Evolutionary conservation across 2,113 vertebrate genomes (phyloP), one percentile per base, ranked within the genome.

Genomic region (Amphiprion ocellaris): DNA sequence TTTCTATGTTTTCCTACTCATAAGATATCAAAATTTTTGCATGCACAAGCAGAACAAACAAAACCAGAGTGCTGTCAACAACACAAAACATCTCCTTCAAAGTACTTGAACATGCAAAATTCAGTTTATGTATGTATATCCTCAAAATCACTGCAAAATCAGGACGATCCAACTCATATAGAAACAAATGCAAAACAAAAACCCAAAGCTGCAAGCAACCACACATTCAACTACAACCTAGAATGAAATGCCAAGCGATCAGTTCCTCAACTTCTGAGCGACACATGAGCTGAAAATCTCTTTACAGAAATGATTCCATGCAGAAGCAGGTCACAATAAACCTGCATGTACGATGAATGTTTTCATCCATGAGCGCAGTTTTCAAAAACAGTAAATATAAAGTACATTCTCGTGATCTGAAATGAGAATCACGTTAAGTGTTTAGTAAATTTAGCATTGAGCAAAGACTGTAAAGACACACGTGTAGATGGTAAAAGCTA

Each of bases 271-370:
- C 90, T 54, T 84, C 89, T 91, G 90, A 93, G 92, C 91, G 68
- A 90, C 84, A 94, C 92, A 93, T 94, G 92, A 91, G 90, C 74
- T 87, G 87, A 91, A 83, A 55, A 88, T 62, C 76, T 50, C 66
- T 9, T 11, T 5, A 52, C 69, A 15, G 41, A 77, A 83, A 84
- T 56, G 24, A 70, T 28, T 41, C 56, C 33, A 67, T 24, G 24
- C 44, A 56, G 17, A 63, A 68, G 46, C n/a, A 0, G 44, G 16
- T 37, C 74, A 52, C 56, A 69, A 63, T 64, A 52, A 80, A 81
- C 17, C 63, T 52, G 66, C 39, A 26, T 3, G 1, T 47, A 74
- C 69, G 54, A 63, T 49, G 21, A 21, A 21, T 21, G 21, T 21
- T 21, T 21, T 21, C 21, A 21, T 21, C 21, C 21, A 21, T 21